Evolutionary conservation across 2,113 vertebrate genomes (phyloP), one percentile per base, ranked within the genome.

Genomic region (Delphinus delphis): DNA sequence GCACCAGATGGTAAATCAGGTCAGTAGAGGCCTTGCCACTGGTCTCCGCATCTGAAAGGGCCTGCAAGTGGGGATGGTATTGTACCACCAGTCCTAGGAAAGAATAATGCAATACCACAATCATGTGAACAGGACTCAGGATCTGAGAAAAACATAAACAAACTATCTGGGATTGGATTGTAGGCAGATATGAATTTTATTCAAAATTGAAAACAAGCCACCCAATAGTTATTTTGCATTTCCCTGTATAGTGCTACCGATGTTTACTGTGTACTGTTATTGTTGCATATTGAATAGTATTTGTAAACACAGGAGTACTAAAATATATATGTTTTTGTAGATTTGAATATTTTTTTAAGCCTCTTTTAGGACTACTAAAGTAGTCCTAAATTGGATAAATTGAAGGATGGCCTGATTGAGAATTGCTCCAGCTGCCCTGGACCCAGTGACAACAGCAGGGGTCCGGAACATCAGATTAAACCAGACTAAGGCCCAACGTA

Each of bases 1-100:
- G 94, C 99, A 99, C 96, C 99, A 99, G 92, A 98, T 99, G 98
- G 99, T 99, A 1, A 99, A 99, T 67, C 98, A 99, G 99, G 99
- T 99, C 79, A 98, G 97, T 88, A 33, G 50, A 76, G 44, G 73
- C 28, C 67, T 25, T 25, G 31, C 90, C 41, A 8, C 83, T 10
- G 17, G 63, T 38, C 47, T n/a, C 55, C 11, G 74, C 79, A 8
- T 53, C 55, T 9, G 13, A 41, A 26, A 53, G 83, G 74, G 81
- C 79, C 58, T 60, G 44, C 41, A 6, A 53, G 67, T 0, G 15
- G 67, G 23, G 36, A 0, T 12, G 33, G 58, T 17, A 0, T 15
- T 9, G 25, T 31, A 2, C 77, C 11, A 3, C 36, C 60, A 10
- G 31, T 20, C 33, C 15, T 25, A 63, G 77, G 86, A 68, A 12